A percentile compares a stretch with the other conserved stretches of the same genome.
Conservation (phyloP, 2,888 invertebrate species). For the Dolomedes plantarius region DNA sequence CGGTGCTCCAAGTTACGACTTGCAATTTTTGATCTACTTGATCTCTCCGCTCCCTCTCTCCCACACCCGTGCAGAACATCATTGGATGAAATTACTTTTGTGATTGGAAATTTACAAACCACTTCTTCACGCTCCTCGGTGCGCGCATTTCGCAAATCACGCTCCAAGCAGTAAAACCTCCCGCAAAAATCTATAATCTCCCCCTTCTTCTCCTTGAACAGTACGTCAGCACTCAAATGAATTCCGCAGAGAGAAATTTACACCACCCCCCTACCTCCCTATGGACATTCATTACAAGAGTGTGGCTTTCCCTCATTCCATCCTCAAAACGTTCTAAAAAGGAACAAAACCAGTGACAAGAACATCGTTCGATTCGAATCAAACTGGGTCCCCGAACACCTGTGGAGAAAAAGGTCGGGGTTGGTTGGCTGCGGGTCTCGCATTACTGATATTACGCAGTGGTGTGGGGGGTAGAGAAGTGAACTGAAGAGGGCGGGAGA, state of each 20-base stretch:
- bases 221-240: slow-evolving; percentile 63
- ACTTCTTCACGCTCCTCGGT: slow-evolving; percentile 41
- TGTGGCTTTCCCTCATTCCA: background rate
- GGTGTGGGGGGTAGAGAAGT: slow-evolving; percentile 33
- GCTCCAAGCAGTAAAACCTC: slow-evolving; percentile 3
- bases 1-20: background rate
- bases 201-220: slow-evolving; percentile 8
- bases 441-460: slow-evolving; percentile 68
- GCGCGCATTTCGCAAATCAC: slow-evolving; percentile 4
- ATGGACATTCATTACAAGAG: slow-evolving; percentile 44
- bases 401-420: slow-evolving; percentile 29
- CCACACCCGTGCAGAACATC: slow-evolving; percentile 17
- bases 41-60: background rate
- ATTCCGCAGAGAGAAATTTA: slow-evolving; percentile 64
- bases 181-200: slow-evolving; percentile 20
- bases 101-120: slow-evolving; percentile 69
- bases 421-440: slow-evolving; percentile 66
- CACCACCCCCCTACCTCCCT: slow-evolving; percentile 31
- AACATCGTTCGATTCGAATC: slow-evolving; percentile 15
- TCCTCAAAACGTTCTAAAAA: slow-evolving; percentile 1
- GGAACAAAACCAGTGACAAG: slow-evolving; percentile 44
- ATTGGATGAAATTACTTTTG: slow-evolving; percentile 67
- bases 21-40: slow-evolving; percentile 5
- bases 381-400: slow-evolving; percentile 35
- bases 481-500: slow-evolving; percentile 25